Evolutionary conservation across 2,888 invertebrate genomes (phyloP).

Genomic region (Sminthurinus aureus): DNA sequence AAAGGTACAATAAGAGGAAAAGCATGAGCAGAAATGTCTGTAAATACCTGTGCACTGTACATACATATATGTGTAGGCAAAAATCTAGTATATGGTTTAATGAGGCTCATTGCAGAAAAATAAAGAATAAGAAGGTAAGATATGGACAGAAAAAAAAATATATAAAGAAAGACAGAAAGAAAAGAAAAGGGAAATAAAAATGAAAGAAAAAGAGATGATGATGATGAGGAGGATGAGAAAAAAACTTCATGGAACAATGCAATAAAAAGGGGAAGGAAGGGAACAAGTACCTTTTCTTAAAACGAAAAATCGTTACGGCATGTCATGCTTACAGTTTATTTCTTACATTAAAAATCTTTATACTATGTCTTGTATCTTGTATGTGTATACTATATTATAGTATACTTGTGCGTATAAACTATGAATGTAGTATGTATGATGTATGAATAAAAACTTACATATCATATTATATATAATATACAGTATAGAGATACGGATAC

Average conservation of each 20-base stretch:
- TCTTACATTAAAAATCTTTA: neutral
- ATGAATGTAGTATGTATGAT: neutral
- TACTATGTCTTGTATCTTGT: neutral
- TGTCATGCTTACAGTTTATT: constrained; percentile 27
- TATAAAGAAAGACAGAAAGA: neutral
- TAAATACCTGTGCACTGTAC: too few relatives aligned
- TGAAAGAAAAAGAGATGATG: neutral
- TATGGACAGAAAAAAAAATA: neutral
- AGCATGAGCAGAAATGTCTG: neutral
- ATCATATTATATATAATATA: neutral
- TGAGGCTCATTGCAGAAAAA: neutral
- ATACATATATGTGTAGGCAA: too few relatives aligned
- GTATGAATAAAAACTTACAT: neutral
- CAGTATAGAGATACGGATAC: too few relatives aligned
- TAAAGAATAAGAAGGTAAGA: neutral
- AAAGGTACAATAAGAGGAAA: neutral
- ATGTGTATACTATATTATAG: neutral
- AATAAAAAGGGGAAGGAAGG: constrained; percentile 32
- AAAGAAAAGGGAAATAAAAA: neutral
- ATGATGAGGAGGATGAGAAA: neutral
- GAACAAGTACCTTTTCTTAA: constrained; percentile 7
- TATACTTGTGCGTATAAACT: neutral
- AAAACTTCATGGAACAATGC: constrained; percentile 20
- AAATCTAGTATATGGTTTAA: too few relatives aligned
- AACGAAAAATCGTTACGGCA: constrained; percentile 7